These are phyloP conservation scores for Nipponia nippon DNA, from an alignment of 2,113 vertebrate genomes.

Conservation along the genomic window DNA sequence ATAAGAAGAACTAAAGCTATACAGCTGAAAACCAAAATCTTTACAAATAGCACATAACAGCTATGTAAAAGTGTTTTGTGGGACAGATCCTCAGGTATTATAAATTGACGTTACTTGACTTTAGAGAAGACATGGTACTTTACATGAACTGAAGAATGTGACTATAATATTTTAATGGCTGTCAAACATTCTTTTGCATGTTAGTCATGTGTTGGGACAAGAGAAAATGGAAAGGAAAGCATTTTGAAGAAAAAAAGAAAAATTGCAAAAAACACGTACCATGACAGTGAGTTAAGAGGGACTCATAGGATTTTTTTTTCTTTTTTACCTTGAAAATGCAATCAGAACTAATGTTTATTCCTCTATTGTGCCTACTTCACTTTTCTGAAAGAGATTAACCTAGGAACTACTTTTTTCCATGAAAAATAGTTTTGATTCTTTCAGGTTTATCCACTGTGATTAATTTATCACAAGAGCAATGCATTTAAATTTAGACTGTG, in stretches of 20 bases:
- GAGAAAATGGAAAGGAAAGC: not conserved
- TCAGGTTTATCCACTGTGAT: not conserved
- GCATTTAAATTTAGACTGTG: not conserved
- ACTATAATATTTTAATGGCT: not conserved
- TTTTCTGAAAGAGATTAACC: not conserved
- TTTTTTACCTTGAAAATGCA: not conserved
- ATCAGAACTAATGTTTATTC: not conserved
- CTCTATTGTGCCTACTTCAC: not conserved
- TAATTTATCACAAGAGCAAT: not conserved
- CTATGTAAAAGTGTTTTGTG: not conserved
- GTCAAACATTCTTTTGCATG: not conserved
- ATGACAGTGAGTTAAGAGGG: not conserved
- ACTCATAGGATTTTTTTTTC: rapidly evolving
- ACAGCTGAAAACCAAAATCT: not conserved
- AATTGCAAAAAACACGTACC: not conserved
- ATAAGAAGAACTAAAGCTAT: not conserved
- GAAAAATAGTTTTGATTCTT: not conserved
- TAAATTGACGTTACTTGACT: not conserved
- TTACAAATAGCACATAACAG: not conserved
- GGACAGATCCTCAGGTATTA: not conserved
- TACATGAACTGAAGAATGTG: not conserved
- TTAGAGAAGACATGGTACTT: not conserved
- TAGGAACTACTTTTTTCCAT: not conserved
- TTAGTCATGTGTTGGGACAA: not conserved
- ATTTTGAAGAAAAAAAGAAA: not conserved